phyloP scores from a whole-genome alignment of 2,797 vertebrate species.

The Rhabdophis nuchalis region DNA sequence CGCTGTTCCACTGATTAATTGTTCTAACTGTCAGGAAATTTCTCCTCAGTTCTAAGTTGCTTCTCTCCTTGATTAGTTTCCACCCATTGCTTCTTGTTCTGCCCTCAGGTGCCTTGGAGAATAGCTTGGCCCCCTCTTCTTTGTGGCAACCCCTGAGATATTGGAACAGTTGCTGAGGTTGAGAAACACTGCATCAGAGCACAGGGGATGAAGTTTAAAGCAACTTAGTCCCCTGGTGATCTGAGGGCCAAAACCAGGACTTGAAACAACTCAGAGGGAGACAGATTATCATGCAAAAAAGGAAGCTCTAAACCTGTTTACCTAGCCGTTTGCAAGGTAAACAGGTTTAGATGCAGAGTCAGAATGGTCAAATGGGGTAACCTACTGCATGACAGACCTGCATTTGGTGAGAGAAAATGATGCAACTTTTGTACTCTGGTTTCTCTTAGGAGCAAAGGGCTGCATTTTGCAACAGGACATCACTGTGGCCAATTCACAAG shows the following conservation, averaged over 20 bases:
- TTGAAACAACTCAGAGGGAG: neutral
- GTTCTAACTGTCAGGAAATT: too few species aligned
- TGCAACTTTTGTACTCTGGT: neutral
- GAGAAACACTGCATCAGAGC: neutral
- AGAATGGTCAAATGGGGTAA: neutral
- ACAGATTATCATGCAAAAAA: neutral
- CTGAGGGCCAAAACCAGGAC: neutral
- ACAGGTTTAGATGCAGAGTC: neutral
- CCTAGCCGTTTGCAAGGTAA: neutral
- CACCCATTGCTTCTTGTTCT: too few species aligned
- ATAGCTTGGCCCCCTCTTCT: too few species aligned
- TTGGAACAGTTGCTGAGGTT: neutral
- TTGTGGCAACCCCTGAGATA: too few species aligned
- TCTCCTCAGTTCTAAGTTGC: too few species aligned
- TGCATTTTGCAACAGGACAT: neutral
- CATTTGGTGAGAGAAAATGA: neutral
- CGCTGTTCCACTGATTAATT: too few species aligned
- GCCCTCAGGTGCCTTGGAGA: too few species aligned
- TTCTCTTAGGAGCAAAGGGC: neutral
- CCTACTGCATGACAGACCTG: neutral
- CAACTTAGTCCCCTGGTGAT: neutral
- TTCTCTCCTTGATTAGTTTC: too few species aligned
- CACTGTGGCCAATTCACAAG: neutral
- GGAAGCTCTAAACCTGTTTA: neutral
- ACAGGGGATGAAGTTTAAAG: neutral